Evolutionary conservation across 1,140 invertebrate species (phyloP).

Genomic region (Orchesella cincta): DNA sequence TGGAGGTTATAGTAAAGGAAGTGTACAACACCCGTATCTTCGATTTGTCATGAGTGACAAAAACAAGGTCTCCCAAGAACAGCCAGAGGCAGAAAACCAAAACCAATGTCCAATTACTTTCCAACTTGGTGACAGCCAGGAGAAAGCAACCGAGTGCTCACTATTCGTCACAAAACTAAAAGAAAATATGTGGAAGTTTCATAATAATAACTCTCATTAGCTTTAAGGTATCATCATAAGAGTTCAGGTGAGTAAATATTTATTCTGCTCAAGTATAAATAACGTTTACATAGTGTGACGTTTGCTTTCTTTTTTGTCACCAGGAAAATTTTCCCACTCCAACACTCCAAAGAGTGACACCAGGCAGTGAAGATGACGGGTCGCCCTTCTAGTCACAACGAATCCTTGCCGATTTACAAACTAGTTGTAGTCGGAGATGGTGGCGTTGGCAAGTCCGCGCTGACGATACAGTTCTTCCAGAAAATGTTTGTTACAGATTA

Average conservation of each 20-base stretch:
- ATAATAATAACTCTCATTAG: too few species aligned
- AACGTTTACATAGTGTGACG: too few species aligned
- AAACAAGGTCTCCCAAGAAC: slow-evolving; percentile 17
- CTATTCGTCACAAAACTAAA: too few species aligned
- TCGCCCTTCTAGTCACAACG: slow-evolving; percentile 26
- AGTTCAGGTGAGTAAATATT: too few species aligned
- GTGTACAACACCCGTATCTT: slow-evolving; percentile 10
- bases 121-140: slow-evolving; percentile 12
- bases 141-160: not conserved
- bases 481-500: slow-evolving; percentile 87
- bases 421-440: slow-evolving; percentile 80
- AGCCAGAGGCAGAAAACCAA: slow-evolving; percentile 2
- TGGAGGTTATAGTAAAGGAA: too few species aligned
- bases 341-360: too few species aligned
- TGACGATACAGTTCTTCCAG: slow-evolving; percentile 87
- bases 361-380: not conserved
- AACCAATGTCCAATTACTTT: slow-evolving; percentile 20
- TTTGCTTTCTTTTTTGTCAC: too few species aligned
- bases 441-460: slow-evolving; percentile 84
- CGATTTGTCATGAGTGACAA: slow-evolving; percentile 26
- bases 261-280: too few species aligned
- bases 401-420: slow-evolving; percentile 78
- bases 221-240: too few species aligned
- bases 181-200: too few species aligned
- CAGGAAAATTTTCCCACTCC: too few species aligned